A percentile compares a stretch with the other conserved stretches of the same genome.
These are phyloP conservation scores for Dorcus hopei DNA, from an alignment of 2,888 invertebrate genomes.

Conservation along the genomic window DNA sequence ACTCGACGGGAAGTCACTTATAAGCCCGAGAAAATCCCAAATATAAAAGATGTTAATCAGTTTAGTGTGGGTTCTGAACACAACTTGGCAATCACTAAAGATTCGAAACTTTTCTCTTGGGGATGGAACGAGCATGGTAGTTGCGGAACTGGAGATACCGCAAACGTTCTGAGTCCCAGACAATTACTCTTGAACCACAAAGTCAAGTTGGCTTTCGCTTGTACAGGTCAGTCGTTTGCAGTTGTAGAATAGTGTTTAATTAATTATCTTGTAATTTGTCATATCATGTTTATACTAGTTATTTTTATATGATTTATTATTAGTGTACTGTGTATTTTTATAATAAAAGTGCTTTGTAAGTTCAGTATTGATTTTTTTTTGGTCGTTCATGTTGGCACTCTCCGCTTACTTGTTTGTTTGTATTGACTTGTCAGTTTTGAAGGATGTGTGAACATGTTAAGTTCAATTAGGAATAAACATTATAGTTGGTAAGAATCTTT, in stretches of 20 bases:
- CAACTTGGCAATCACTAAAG: conserved; percentile 64
- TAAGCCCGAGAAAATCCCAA: conserved; percentile 51
- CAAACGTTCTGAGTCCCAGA: conserved; percentile 49
- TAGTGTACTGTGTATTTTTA: conserved; percentile 48
- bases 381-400: neutral
- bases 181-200: conserved; percentile 42
- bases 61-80: conserved; percentile 77
- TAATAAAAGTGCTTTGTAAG: conserved; percentile 31
- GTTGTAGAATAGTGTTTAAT: conserved; percentile 43
- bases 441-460: conserved; percentile 33
- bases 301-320: conserved; percentile 43
- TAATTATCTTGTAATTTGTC: conserved; percentile 29
- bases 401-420: neutral
- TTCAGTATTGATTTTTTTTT: conserved; percentile 1
- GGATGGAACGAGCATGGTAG: conserved; percentile 91
- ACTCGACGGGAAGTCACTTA: conserved; percentile 48
- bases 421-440: neutral
- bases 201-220: conserved; percentile 48
- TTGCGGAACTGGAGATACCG: conserved; percentile 65
- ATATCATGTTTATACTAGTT: conserved; percentile 37
- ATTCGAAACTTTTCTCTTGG: conserved; percentile 71
- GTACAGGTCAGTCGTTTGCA: conserved; percentile 55
- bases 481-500: conserved; percentile 39
- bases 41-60: conserved; percentile 54
- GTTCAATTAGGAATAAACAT: conserved; percentile 37